Conservation (phyloP, 2,113 vertebrate genomes). For the Saguinus midas region DNA sequence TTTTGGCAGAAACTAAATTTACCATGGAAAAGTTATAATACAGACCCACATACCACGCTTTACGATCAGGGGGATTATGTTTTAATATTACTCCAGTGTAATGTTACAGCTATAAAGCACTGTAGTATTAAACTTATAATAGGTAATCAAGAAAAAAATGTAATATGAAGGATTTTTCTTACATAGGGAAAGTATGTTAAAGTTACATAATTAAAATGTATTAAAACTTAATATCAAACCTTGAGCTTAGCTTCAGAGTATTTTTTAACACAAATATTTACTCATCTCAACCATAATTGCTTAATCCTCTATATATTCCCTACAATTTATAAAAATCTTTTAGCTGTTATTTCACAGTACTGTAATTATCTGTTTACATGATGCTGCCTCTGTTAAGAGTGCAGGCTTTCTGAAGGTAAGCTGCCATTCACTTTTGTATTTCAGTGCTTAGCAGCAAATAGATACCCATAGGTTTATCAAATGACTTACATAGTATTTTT, state of each 20-base stretch:
- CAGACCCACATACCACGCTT: not conserved
- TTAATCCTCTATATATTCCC: not conserved
- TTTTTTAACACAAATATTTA: constrained; percentile 28
- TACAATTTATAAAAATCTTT: not conserved
- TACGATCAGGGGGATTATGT: not conserved
- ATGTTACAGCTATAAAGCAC: not conserved
- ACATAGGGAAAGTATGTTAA: not conserved
- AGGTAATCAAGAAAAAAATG: constrained; percentile 37
- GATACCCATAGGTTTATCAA: not conserved
- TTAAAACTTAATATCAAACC: constrained; percentile 19
- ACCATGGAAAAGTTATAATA: not conserved
- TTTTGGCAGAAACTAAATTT: constrained; percentile 3
- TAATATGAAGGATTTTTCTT: not conserved
- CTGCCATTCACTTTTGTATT: not conserved
- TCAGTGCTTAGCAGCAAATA: constrained; percentile 5
- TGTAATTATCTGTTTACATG: not conserved
- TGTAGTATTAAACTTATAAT: not conserved
- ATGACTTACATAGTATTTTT: not conserved
- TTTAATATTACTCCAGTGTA: not conserved
- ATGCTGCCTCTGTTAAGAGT: not conserved
- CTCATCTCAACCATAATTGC: not conserved
- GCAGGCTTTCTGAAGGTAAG: constrained; percentile 7
- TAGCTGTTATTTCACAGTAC: constrained; percentile 22
- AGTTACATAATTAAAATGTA: not conserved
- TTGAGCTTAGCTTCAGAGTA: constrained; percentile 12